Evolutionary conservation across 2,888 invertebrate species (phyloP).

Genomic region (Drosophila histrio): DNA sequence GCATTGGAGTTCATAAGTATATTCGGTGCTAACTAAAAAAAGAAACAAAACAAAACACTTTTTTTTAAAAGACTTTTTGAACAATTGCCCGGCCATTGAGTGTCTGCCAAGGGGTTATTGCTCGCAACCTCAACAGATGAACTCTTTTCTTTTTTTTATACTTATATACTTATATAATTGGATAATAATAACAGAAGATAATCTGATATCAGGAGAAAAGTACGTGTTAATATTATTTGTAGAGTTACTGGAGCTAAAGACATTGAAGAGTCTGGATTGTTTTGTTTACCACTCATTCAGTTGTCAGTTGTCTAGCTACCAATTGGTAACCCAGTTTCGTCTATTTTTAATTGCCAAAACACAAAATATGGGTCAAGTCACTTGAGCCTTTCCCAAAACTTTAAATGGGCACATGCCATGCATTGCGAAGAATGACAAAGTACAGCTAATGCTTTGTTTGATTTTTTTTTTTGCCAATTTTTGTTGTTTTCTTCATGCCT

Average conservation of each 20-base stretch:
- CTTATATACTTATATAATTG: background rate
- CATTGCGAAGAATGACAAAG: slow-evolving; percentile 6
- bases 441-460: slow-evolving; percentile 2
- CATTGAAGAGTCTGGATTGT: background rate
- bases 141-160: background rate
- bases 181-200: background rate
- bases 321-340: slow-evolving; percentile 11
- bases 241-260: background rate
- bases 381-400: slow-evolving; percentile 24
- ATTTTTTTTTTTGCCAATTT: slow-evolving; percentile 19
- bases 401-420: slow-evolving; percentile 13
- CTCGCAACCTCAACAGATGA: background rate
- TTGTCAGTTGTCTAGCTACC: slow-evolving; percentile 7
- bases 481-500: slow-evolving; percentile 9
- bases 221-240: background rate
- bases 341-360: slow-evolving; percentile 26
- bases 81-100: slow-evolving; percentile 11
- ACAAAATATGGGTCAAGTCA: slow-evolving; percentile 45
- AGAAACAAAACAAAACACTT: background rate
- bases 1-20: slow-evolving; percentile 12
- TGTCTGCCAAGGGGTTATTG: slow-evolving; percentile 14
- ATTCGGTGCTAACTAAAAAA: background rate
- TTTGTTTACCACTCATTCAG: background rate
- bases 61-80: slow-evolving; percentile 17
- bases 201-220: background rate